Evolutionary conservation across 2,113 vertebrate genomes (phyloP).

Genomic region (Lynx canadensis): DNA sequence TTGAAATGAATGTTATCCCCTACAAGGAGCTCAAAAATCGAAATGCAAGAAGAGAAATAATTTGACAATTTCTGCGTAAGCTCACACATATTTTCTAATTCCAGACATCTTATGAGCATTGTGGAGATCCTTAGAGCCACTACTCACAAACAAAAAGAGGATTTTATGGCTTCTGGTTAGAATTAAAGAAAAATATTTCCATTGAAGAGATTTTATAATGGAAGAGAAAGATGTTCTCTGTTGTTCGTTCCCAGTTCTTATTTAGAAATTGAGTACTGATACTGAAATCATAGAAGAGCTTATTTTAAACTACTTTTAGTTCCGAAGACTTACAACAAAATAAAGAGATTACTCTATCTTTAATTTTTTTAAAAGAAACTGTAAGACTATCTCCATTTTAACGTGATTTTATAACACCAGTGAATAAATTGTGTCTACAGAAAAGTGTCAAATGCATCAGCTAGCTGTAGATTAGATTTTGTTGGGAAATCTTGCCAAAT

Average conservation of each 20-base stretch:
- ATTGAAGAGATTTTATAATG: conserved; percentile 44
- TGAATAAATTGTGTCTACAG: conserved; percentile 38
- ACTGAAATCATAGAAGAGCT: not conserved
- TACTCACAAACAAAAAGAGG: conserved; percentile 17
- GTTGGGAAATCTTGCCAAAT: conserved; percentile 48
- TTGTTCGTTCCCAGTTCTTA: not conserved
- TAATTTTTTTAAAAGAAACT: conserved; percentile 40
- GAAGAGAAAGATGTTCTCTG: not conserved
- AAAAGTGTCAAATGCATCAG: conserved; percentile 51
- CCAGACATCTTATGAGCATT: not conserved
- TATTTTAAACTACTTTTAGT: conserved; percentile 50
- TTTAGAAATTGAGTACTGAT: not conserved
- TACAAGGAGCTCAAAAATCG: conserved; percentile 14
- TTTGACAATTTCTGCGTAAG: conserved; percentile 40
- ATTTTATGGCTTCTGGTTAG: conserved; percentile 41
- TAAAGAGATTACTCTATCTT: not conserved
- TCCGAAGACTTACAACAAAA: conserved; percentile 14
- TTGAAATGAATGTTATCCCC: conserved; percentile 51
- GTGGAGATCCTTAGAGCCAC: conserved; percentile 41
- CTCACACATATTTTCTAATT: conserved; percentile 30
- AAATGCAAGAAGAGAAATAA: conserved; percentile 36
- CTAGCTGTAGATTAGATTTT: conserved; percentile 50
- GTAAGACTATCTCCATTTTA: not conserved
- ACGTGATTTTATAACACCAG: conserved; percentile 44
- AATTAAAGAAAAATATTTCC: conserved; percentile 58